Evolutionary conservation across 64 coral and sea anemone species (phyloP).

Genomic region (Astreopora myriophthalma): DNA sequence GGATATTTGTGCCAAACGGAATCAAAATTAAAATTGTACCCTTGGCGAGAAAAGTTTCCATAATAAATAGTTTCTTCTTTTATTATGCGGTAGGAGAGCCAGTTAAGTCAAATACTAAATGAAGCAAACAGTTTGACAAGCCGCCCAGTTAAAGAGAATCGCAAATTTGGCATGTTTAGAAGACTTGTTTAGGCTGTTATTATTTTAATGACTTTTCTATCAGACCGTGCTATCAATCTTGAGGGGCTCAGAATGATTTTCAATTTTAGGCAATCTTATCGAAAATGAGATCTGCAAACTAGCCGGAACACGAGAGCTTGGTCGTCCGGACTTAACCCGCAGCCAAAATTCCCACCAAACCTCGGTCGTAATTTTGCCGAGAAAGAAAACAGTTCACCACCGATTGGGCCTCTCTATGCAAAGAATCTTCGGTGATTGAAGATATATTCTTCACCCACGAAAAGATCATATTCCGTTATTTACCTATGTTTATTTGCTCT

Average conservation of each 20-base stretch:
- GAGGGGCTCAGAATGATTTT: slow-evolving; percentile 85
- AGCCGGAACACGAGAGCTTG: slow-evolving; percentile 86
- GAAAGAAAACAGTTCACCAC: neutral
- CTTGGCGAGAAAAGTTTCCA: slow-evolving; percentile 45
- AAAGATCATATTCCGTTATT: slow-evolving; percentile 31
- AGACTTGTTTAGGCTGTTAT: slow-evolving; percentile 63
- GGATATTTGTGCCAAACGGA: slow-evolving; percentile 83
- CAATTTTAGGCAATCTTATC: slow-evolving; percentile 89
- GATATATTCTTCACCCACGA: neutral
- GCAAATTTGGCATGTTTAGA: slow-evolving; percentile 67
- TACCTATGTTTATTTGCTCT: slow-evolving; percentile 76
- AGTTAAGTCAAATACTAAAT: neutral
- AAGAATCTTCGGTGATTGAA: slow-evolving; percentile 29
- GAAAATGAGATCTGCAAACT: slow-evolving; percentile 85
- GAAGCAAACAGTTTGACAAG: slow-evolving; percentile 32
- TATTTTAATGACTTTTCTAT: slow-evolving; percentile 84
- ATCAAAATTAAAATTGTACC: slow-evolving; percentile 88
- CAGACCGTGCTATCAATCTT: slow-evolving; percentile 65
- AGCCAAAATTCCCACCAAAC: slow-evolving; percentile 55
- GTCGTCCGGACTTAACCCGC: slow-evolving; percentile 60
- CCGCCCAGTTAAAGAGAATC: slow-evolving; percentile 44
- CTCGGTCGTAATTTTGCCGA: slow-evolving; percentile 21
- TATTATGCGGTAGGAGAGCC: neutral
- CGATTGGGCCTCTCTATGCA: neutral
- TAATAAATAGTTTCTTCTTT: slow-evolving; percentile 12